These are phyloP conservation scores for Thermophis baileyi DNA, from an alignment of 2,113 vertebrate genomes.

Conservation along the genomic window DNA sequence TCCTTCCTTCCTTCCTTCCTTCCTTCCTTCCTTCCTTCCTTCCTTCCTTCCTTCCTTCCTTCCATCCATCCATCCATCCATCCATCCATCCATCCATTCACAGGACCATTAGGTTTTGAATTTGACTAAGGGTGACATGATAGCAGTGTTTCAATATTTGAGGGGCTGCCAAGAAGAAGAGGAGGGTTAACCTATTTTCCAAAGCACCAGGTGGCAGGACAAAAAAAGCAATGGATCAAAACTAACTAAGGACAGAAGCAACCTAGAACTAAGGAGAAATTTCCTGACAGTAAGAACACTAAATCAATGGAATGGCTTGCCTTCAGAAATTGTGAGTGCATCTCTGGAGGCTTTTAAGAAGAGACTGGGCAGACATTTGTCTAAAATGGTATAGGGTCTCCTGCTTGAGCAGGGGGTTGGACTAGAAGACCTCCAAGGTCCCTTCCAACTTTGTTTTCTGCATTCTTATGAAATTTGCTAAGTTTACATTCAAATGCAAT, in stretches of 20 bases:
- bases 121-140: neutral
- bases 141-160: no score
- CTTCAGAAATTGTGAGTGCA: neutral
- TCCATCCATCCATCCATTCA: no score
- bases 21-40: no score
- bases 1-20: no score
- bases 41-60: no score
- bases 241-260: neutral
- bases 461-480: neutral
- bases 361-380: neutral
- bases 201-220: no score
- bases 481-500: neutral
- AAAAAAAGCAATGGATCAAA: neutral
- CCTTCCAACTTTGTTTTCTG: neutral
- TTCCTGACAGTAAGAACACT: neutral
- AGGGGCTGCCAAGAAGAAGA: no score
- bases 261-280: neutral
- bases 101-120: neutral
- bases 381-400: neutral
- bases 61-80: neutral
- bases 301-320: neutral
- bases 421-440: neutral
- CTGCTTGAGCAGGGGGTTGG: neutral
- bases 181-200: no score
- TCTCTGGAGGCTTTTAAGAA: neutral